A percentile compares a stretch with the other conserved stretches of the same genome.
Conservation (phyloP, 37 sponge, comb jelly and placozoan species). For the Theonella swinhoei region DNA sequence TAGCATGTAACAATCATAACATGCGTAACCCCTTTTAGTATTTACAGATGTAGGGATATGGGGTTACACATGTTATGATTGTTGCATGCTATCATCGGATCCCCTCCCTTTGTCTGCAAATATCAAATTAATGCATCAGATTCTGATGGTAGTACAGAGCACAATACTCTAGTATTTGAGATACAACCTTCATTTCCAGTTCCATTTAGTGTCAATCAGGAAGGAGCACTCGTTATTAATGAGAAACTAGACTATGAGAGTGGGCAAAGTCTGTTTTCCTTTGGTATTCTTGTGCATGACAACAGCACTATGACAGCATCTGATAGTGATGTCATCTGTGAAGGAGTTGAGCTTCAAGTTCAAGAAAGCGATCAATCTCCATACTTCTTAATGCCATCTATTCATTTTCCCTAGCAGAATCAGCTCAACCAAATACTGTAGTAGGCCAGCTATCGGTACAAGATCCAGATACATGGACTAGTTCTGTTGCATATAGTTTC, state of each 20-base stretch:
- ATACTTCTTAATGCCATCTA: conserved; percentile 17
- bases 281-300: conserved; percentile 21
- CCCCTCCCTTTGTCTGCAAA: too few relatives aligned
- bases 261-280: conserved; percentile 1
- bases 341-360: conserved; percentile 2
- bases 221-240: conserved; percentile 28
- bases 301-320: not conserved
- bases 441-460: conserved; percentile 10
- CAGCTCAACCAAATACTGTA: not conserved
- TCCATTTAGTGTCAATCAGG: conserved; percentile 31
- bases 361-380: conserved; percentile 56
- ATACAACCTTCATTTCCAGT: too few relatives aligned
- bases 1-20: too few relatives aligned
- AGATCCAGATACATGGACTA: conserved; percentile 12
- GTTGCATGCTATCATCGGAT: too few relatives aligned
- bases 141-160: conserved; percentile 32
- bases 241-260: conserved; percentile 40
- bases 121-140: conserved; percentile 36
- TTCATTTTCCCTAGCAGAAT: conserved; percentile 18
- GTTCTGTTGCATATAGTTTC: not conserved
- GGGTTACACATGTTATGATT: too few relatives aligned
- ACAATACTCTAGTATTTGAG: not conserved
- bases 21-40: too few relatives aligned
- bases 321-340: not conserved
- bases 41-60: too few relatives aligned